Evolutionary conservation across 2,797 vertebrate species (phyloP), one percentile per base, ranked within the genome.

Genomic region (Cryptoblepharus egeriae): DNA sequence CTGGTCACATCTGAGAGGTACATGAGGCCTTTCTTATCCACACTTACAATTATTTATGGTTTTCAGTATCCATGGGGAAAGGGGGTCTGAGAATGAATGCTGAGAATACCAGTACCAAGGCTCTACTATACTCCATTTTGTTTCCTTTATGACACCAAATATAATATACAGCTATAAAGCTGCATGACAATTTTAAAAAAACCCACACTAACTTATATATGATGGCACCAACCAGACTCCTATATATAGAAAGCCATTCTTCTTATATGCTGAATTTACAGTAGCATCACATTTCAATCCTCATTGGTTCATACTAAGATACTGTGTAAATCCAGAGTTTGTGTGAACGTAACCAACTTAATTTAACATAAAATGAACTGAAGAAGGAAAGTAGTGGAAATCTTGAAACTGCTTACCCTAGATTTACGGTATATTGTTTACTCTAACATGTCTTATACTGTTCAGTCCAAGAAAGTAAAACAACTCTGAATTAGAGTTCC

Each of bases 211-310:
- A 49, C 45, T 9, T 13, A 9, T 42, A 42, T 42, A 9, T 42
- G 39, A 42, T 9, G 9, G 18, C 49, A 52, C 13, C 49, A 52
- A 18, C 49, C 15, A 16, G 13, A 52, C 49, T 15, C 49, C 15
- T 15, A 52, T 52, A 22, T 30, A 22, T 37, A 64, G 15, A 71
- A 22, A 18, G 45, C 60, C 39, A 60, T n/a, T 9, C 15, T n/a
- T 18, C 15, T 89, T 86, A 52, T 16, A 1, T 81, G 68, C 71
- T 84, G 77, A 88, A 58, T 86, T 81, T 87, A 63, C 88, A 79
- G 88, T 68, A 76, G 67, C 24, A 87, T 45, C 26, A 71, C 5
- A 89, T 76, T 91, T 91, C 75, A 88, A 93, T 70, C 45, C 73
- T 57, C 42, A 6, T 79, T 88, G 65, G 70, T 89, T 83, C 79